These are phyloP conservation scores for Pogonognathellus flavescens DNA, from an alignment of 1,140 invertebrate genomes.

Conservation along the genomic window DNA sequence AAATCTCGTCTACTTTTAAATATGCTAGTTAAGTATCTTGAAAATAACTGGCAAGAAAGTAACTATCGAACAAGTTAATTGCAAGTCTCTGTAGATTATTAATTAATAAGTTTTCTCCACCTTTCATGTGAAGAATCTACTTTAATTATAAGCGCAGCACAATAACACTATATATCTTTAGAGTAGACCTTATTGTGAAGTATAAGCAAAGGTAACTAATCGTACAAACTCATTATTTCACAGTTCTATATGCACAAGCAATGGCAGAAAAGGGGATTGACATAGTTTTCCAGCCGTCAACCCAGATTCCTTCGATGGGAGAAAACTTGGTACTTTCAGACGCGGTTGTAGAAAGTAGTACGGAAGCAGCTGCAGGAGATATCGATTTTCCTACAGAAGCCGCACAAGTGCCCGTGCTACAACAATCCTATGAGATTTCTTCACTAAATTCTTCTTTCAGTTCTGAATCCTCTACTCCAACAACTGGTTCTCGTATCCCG, in stretches of 20 bases:
- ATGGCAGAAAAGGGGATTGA: slow-evolving; percentile 65
- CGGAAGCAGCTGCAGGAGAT: slow-evolving; percentile 4
- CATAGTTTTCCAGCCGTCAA: slow-evolving; percentile 62
- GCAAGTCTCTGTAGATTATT: too few species aligned
- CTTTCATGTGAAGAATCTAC: too few species aligned
- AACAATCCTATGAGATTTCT: not conserved
- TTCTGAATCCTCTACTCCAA: slow-evolving; percentile 6
- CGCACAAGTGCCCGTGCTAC: not conserved
- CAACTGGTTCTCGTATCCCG: slow-evolving; percentile 44
- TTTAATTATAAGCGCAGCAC: too few species aligned
- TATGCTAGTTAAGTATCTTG: not conserved
- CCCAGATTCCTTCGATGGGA: slow-evolving; percentile 48
- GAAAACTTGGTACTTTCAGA: slow-evolving; percentile 38
- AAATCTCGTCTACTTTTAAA: not conserved
- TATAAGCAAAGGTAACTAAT: not conserved
- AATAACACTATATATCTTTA: too few species aligned
- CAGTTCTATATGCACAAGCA: slow-evolving; percentile 65
- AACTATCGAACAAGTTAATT: too few species aligned
- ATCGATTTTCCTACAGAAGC: slow-evolving; percentile 24
- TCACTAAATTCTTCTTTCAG: slow-evolving; percentile 3
- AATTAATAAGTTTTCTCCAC: too few species aligned
- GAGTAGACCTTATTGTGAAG: too few species aligned
- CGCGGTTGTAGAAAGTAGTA: not conserved
- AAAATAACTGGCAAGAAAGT: too few species aligned
- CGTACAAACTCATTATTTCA: slow-evolving; percentile 19